Evolutionary conservation across 2,797 vertebrate species (phyloP), one percentile per base, ranked within the genome.

Genomic region (Neoniphon sammara): DNA sequence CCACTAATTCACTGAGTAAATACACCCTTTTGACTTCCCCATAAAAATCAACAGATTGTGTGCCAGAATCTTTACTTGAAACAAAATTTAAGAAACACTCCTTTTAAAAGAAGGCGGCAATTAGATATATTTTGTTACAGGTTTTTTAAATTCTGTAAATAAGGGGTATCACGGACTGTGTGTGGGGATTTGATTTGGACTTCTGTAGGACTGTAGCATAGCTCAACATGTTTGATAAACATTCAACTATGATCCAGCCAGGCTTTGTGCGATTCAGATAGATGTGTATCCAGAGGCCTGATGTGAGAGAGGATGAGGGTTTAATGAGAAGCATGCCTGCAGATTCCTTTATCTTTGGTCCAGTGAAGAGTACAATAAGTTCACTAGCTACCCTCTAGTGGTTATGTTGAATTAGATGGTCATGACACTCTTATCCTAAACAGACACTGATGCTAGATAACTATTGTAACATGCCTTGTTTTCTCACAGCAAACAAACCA

Each of bases 381-480:
- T 71, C 50, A 53, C 47, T 70, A 80, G 76, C 64, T 68, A 60
- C 84, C 83, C 83, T 81, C 78, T 76, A 61, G 79, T 81, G 79
- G 68, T 56, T 14, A 70, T 30, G 21, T n/a, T 36, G 6, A 56
- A 63, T 31, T 6, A 53, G 2, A 49, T 10, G 7, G 20, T 20
- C 14, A 15, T 53, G 10, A 14, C 23, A 15, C 14, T 46, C 52
- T n/a, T 34, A 18, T 44, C 52, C 25, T 31, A 31, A 18, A 46
- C 21, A 36, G 10, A 9, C 7, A 10, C 18, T 21, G 14, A 58
- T 46, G 21, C 25, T 46, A 17, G 66, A 36, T 60, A 74, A 44
- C 36, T 62, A 8, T 31, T 15, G n/a, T 44, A 76, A 46, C 39
- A 71, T 55, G n/a, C 64, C 64, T 77, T 76, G 77, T 55, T 66